Evolutionary conservation across 2,888 invertebrate species (phyloP).

Genomic region (Macrosoma leucophasiata): DNA sequence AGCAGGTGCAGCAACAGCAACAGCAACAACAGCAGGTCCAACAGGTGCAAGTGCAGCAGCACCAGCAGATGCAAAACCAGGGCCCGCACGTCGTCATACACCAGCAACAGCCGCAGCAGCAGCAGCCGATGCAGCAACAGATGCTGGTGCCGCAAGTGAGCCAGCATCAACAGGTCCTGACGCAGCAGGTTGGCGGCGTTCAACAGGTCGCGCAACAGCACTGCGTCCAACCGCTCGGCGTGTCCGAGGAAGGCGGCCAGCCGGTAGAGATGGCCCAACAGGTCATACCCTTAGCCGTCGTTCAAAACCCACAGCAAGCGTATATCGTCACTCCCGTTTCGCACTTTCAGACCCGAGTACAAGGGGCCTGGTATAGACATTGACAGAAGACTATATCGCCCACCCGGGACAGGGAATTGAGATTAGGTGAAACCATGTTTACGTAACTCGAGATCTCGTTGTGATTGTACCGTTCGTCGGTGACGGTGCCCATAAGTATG

Average conservation of each 20-base stretch:
- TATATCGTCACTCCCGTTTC: slow-evolving; percentile 80
- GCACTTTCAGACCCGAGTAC: slow-evolving; percentile 78
- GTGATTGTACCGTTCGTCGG: slow-evolving; percentile 37
- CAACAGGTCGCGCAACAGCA: slow-evolving; percentile 68
- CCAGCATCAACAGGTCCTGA: slow-evolving; percentile 68
- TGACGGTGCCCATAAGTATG: slow-evolving; percentile 30
- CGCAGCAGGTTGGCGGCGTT: slow-evolving; percentile 57
- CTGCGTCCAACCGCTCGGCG: slow-evolving; percentile 66
- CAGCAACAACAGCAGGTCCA: slow-evolving; percentile 59
- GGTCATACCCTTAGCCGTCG: slow-evolving; percentile 78
- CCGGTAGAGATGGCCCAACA: slow-evolving; percentile 78
- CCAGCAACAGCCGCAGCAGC: slow-evolving; percentile 50
- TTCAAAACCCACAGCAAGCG: slow-evolving; percentile 78
- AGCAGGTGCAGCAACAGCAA: slow-evolving; percentile 53
- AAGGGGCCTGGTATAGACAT: slow-evolving; percentile 76
- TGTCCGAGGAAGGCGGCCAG: slow-evolving; percentile 67
- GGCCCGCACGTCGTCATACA: slow-evolving; percentile 60
- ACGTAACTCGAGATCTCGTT: slow-evolving; percentile 42
- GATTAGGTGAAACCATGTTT: slow-evolving; percentile 30
- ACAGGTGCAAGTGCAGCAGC: slow-evolving; percentile 60
- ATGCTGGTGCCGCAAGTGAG: slow-evolving; percentile 70
- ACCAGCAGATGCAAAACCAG: slow-evolving; percentile 60
- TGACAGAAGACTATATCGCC: slow-evolving; percentile 39
- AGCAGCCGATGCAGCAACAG: slow-evolving; percentile 64
- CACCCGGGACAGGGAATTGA: slow-evolving; percentile 27